Evolutionary conservation across 2,113 vertebrate species (phyloP), one percentile per base, ranked within the genome.

Genomic region (Origma solitaria): DNA sequence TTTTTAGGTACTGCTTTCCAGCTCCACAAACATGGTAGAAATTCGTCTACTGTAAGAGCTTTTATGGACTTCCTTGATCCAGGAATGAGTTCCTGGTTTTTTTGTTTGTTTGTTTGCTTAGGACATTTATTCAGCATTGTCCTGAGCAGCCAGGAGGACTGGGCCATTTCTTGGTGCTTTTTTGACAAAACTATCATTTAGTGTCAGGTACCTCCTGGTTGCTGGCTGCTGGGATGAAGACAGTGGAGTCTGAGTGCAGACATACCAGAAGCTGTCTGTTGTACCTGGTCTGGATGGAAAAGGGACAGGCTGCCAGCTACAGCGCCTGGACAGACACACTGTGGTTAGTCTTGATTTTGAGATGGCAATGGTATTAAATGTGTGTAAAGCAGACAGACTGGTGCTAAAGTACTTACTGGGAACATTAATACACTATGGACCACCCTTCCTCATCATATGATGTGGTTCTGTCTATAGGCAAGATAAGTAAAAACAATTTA

Each of bases 401-500:
- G 61, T 90, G 89, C 82, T 94, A 92, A 96, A 96, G 93, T 81
- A 82, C 56, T 91, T 92, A 90, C 25, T 78, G 69, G 89, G 94
- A 94, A 76, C 79, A 51, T 84, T 87, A 75, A 90, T 90, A 90
- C 87, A 70, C 77, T 71, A 6, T 22, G 77, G 92, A 86, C 94
- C 94, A 92, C 88, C 84, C 76, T 84, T 95, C 93, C 53, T 70
- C 65, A 23, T 79, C 66, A 82, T 93, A 50, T 92, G 78, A 93
- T 72, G 62, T 94, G 95, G 82, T 95, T 96, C 91, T 94, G 53
- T 95, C 90, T 82, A 89, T 53, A 94, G 79, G 80, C 81, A 96
- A 95, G 92, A 83, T 91, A 86, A 79, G 78, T 89, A 97, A 96
- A 97, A 97, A 96, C 82, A 97, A 92, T 94, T 97, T 95, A 35